Conservation (phyloP, 2,113 vertebrate genomes). For the Gasterosteus nipponicus region DNA sequence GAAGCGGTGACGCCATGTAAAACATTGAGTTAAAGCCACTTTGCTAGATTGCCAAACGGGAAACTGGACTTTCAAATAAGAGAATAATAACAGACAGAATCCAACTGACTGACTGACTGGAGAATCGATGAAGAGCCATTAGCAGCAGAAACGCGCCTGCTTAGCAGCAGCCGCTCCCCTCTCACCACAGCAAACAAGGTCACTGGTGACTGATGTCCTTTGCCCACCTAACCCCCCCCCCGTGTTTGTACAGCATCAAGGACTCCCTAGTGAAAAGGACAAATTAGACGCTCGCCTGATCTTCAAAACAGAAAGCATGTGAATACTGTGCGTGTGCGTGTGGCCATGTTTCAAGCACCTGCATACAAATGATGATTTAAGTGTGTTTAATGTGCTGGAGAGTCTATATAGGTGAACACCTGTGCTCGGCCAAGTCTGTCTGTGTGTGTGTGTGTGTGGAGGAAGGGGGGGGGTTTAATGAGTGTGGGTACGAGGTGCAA, state of each 20-base stretch:
- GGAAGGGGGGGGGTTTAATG: constrained; percentile 58
- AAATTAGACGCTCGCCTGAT: not conserved
- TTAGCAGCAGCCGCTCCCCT: constrained; percentile 45
- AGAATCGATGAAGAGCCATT: constrained; percentile 69
- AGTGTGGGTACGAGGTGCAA: constrained; percentile 42
- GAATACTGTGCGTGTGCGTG: not conserved
- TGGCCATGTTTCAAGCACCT: constrained; percentile 30
- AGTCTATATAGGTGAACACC: constrained; percentile 35
- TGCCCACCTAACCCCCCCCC: constrained; percentile 29
- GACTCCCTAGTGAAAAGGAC: constrained; percentile 54
- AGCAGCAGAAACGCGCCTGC: constrained; percentile 44
- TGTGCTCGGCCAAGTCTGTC: constrained; percentile 19
- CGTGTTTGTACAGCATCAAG: constrained; percentile 62
- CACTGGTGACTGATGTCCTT: constrained; percentile 67
- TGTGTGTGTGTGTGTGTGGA: constrained; percentile 5
- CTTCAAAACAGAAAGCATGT: not conserved
- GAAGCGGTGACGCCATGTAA: not conserved
- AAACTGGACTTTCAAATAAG: not conserved
- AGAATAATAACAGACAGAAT: not conserved
- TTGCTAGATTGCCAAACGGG: not conserved
- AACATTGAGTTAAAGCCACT: constrained; percentile 1
- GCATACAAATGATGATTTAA: constrained; percentile 20
- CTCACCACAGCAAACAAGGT: constrained; percentile 67
- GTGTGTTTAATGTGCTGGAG: constrained; percentile 8
- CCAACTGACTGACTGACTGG: not conserved